Base-by-base conservation (phyloP, 2,888 invertebrate species). In the Leptinotarsa juncta region DNA sequence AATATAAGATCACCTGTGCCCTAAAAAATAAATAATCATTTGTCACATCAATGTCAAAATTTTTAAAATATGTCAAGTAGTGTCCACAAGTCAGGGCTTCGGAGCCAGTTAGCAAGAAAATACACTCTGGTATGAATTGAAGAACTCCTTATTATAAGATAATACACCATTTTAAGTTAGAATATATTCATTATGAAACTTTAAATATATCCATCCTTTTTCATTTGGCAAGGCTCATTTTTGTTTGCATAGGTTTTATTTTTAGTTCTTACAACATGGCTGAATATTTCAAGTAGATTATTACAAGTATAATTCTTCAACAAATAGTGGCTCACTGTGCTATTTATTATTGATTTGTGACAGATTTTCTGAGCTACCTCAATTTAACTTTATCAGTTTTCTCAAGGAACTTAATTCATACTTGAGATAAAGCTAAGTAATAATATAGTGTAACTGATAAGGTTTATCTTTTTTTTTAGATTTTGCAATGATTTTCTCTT, bases 41-140 rank as follows among this genome's bases (percentile, higher is more conserved):
- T 75, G 77, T 77, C 74, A 71, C 50, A 15, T 71, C 60, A 26
- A 65, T 73, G 76, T 77, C 79, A 77, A 76, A 79, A 77, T 77
- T 77, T 77, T 71, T 60, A 75, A 78, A 79, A 79, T 62, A 79
- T 79, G 79, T 79, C 79, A 79, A 79, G 79, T 77, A 78, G 79
- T 77, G 75, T 78, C 74, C 78, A 77, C 73, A 77, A 79, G 77
- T 77, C 78, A 74, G 71, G 73, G 70, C 67, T 79, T 67, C 73
- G 78, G 67, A 76, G 78, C 72, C 77, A 76, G 68, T 73, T 79
- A 77, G 71, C 79, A 62, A 78, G 76, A 74, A 79, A 78, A 73
- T 79, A 78, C 72, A 78, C 76, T 75, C 75, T 78, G 79, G 79
- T 79, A 79, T 72, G 79, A 70, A 20, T 72, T 49, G 51, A 65